phyloP scores from a whole-genome alignment of 1,140 invertebrate genomes.

The Caerostris extrusa region DNA sequence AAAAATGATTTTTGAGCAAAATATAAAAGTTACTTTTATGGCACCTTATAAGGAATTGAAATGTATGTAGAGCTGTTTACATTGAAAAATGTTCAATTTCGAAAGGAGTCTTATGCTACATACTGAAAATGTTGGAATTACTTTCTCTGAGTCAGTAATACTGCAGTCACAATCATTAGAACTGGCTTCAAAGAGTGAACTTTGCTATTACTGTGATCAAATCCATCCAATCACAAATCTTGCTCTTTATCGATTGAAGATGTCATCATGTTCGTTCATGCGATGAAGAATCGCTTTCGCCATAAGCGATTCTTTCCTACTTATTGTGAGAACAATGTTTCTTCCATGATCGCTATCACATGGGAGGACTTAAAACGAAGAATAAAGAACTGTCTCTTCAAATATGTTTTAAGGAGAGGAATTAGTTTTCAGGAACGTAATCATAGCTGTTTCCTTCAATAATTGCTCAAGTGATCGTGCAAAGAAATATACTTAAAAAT shows the following conservation, averaged over 20 bases:
- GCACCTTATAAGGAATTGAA: no score
- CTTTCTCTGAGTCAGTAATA: no score
- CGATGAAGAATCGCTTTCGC: constrained; percentile 31
- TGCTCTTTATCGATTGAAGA: constrained; percentile 18
- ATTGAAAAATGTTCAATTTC: no score
- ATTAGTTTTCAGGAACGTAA: neutral
- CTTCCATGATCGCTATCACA: constrained; percentile 1
- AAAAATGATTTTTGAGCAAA: no score
- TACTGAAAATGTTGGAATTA: no score
- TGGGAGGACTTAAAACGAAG: constrained; percentile 7
- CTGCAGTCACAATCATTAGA: neutral
- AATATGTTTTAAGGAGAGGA: neutral
- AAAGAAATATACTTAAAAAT: neutral
- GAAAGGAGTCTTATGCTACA: no score
- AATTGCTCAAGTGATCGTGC: neutral
- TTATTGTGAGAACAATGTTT: constrained; percentile 35
- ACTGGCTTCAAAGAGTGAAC: constrained; percentile 12
- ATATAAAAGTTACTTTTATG: no score
- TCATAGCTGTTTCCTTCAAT: neutral
- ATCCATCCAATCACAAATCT: constrained; percentile 46
- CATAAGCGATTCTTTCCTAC: constrained; percentile 13
- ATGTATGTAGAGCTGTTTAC: no score
- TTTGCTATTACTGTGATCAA: constrained; percentile 45
- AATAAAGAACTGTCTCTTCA: neutral
- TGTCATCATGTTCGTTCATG: constrained; percentile 24